Evolutionary conservation across 2,888 invertebrate genomes (phyloP).

Genomic region (Cosmorhoe ocellata): DNA sequence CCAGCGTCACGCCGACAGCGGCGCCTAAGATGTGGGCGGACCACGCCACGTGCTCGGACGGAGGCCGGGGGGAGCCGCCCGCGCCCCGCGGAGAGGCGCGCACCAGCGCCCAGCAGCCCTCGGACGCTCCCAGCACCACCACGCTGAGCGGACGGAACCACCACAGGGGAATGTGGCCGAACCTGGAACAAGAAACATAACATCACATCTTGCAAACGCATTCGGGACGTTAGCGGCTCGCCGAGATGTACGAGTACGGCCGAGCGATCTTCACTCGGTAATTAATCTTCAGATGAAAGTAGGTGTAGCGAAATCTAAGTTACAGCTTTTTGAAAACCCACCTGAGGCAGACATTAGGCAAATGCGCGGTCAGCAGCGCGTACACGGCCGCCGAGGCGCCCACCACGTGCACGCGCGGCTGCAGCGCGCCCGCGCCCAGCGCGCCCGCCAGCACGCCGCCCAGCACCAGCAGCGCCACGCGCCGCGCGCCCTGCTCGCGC

Average conservation of each 20-base stretch:
- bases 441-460: constrained; percentile 90
- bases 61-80: constrained; percentile 25
- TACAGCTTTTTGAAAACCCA: too few relatives aligned
- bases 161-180: constrained; percentile 72
- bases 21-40: constrained; percentile 88
- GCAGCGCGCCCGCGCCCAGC: constrained; percentile 88
- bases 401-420: constrained; percentile 88
- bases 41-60: constrained; percentile 82
- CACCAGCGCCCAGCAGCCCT: constrained; percentile 74
- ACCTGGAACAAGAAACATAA: constrained; percentile 41
- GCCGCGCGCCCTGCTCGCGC: constrained; percentile 88
- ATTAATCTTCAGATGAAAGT: too few relatives aligned
- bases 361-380: constrained; percentile 92
- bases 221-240: too few relatives aligned
- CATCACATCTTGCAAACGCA: too few relatives aligned
- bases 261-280: too few relatives aligned
- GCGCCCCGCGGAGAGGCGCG: constrained; percentile 29
- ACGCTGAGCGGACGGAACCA: constrained; percentile 84
- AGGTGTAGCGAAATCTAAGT: too few relatives aligned
- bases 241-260: too few relatives aligned
- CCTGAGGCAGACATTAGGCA: constrained; percentile 90
- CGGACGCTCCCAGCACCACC: constrained; percentile 84
- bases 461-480: constrained; percentile 87
- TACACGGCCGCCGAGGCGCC: constrained; percentile 97
- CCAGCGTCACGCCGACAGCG: constrained; percentile 84